Evolutionary conservation across 2,888 invertebrate species (phyloP).

Genomic region (Acronicta psi): DNA sequence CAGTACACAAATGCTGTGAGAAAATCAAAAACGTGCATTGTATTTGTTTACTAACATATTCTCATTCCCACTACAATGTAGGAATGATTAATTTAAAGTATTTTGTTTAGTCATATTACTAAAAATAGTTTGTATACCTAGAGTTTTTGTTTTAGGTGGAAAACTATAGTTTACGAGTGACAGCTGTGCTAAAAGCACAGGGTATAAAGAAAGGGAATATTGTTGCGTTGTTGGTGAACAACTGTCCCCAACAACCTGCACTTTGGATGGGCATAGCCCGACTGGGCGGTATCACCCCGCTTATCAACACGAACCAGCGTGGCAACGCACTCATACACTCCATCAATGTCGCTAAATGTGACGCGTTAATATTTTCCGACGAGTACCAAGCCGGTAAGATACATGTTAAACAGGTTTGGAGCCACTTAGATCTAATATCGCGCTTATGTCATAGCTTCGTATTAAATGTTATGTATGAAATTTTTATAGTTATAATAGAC

Average conservation of each 20-base stretch:
- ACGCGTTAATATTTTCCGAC: constrained; percentile 94
- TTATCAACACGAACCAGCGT: constrained; percentile 98
- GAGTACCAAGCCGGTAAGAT: constrained; percentile 90
- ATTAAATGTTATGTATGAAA: not conserved
- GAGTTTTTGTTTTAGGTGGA: constrained; percentile 90
- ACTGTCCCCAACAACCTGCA: constrained; percentile 96
- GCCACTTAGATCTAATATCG: not conserved
- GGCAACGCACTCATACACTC: constrained; percentile 96
- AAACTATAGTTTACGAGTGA: constrained; percentile 95
- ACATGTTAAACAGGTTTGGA: constrained; percentile 19
- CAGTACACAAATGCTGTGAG: not conserved
- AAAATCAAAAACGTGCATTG: too few species aligned
- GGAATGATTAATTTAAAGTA: not conserved
- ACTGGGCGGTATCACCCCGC: constrained; percentile 94
- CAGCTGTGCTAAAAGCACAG: constrained; percentile 93
- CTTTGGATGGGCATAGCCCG: constrained; percentile 98
- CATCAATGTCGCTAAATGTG: constrained; percentile 95
- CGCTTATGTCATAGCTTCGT: constrained; percentile 1
- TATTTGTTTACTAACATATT: not conserved
- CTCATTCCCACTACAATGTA: not conserved
- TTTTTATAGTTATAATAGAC: too few species aligned
- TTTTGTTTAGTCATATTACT: not conserved
- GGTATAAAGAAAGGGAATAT: constrained; percentile 96
- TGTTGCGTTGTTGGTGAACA: constrained; percentile 96
- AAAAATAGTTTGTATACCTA: constrained; percentile 2